Percentiles rank a stretch among this genome's conserved stretches.
phyloP scores from a whole-genome alignment of 2,113 vertebrate species.

The Gorsachius goisagi region DNA sequence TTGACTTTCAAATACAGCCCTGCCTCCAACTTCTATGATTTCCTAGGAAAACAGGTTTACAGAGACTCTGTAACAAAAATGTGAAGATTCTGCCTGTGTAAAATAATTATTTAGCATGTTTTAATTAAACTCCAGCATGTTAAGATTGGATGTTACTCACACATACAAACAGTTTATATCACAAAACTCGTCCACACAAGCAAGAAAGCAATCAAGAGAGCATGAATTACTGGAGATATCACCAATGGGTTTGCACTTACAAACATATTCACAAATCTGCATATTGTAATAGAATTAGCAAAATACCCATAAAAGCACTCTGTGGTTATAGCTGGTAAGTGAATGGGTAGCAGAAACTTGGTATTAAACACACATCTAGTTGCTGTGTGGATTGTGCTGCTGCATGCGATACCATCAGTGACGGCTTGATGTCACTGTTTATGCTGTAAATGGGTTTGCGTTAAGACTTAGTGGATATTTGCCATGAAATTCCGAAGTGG shows the following conservation, averaged over 20 bases:
- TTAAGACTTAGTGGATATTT: neutral
- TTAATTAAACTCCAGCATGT: neutral
- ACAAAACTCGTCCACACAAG: neutral
- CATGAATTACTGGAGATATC: neutral
- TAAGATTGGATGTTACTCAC: neutral
- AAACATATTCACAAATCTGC: neutral
- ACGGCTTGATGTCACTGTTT: constrained; percentile 18
- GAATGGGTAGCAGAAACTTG: neutral
- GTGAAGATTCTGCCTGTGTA: neutral
- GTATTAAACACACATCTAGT: too few relatives aligned
- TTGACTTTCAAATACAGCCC: neutral
- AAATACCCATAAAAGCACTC: neutral
- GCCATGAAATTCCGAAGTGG: rapidly evolving
- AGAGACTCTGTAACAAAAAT: neutral
- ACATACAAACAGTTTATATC: neutral
- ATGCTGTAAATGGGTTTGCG: neutral
- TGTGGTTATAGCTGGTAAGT: too few relatives aligned
- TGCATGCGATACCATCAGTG: neutral
- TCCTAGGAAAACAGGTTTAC: neutral
- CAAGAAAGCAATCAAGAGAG: neutral
- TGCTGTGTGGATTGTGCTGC: neutral
- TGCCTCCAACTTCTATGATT: neutral
- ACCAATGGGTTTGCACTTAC: neutral
- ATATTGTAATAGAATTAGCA: neutral
- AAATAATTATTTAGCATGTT: neutral